These are phyloP conservation scores for Phaedon cochleariae DNA, from an alignment of 2,888 invertebrate genomes.

Conservation along the genomic window DNA sequence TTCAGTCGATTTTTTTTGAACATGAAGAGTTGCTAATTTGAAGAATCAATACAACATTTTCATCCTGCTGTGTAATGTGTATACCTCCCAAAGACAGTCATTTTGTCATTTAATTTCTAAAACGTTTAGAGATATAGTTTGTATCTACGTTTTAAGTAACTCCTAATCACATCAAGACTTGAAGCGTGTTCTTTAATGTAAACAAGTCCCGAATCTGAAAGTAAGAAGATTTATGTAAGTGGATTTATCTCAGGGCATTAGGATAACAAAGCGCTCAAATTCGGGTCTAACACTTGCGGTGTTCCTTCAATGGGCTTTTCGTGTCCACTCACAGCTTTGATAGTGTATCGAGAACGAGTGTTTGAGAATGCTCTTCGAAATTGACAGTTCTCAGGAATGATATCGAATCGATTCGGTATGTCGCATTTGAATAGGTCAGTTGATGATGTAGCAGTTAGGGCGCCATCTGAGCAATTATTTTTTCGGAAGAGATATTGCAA, in stretches of 20 bases:
- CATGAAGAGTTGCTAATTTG: no score
- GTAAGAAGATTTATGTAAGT: slow-evolving; percentile 43
- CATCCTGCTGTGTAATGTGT: no score
- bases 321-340: slow-evolving; percentile 36
- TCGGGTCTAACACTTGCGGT: slow-evolving; percentile 25
- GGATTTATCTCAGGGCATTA: slow-evolving; percentile 42
- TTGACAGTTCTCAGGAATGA: slow-evolving; percentile 21
- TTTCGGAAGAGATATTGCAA: slow-evolving; percentile 20
- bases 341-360: slow-evolving; percentile 34
- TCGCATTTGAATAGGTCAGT: slow-evolving; percentile 4
- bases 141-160: slow-evolving; percentile 13
- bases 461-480: slow-evolving; percentile 21
- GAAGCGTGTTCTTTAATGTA: slow-evolving; percentile 38
- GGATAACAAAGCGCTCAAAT: slow-evolving; percentile 39
- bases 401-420: slow-evolving; percentile 18
- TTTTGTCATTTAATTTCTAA: slow-evolving; percentile 27
- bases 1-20: no score
- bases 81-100: no score
- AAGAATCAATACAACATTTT: no score
- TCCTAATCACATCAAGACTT: slow-evolving; percentile 27
- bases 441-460: background rate
- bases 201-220: slow-evolving; percentile 33
- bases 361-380: slow-evolving; percentile 16
- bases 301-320: slow-evolving; percentile 40
- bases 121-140: slow-evolving; percentile 19